These are phyloP conservation scores for Apomyelois bistriatella DNA, from an alignment of 2,888 invertebrate species.

Conservation along the genomic window DNA sequence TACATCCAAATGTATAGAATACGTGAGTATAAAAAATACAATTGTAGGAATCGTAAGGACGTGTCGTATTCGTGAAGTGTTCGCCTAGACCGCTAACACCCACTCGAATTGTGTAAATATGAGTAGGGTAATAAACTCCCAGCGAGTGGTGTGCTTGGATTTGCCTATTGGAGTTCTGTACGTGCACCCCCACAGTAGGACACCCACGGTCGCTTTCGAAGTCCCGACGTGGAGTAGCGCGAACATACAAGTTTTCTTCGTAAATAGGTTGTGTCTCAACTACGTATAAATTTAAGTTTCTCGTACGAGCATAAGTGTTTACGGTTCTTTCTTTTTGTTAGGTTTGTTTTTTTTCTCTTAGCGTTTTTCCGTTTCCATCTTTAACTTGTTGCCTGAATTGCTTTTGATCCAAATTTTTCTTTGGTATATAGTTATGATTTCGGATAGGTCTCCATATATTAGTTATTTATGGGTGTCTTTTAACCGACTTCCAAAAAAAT, in stretches of 20 bases:
- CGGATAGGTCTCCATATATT: too few relatives aligned
- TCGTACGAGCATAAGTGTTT: neutral
- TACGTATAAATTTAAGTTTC: constrained; percentile 21
- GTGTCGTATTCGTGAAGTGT: constrained; percentile 17
- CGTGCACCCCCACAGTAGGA: constrained; percentile 49
- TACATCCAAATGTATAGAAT: neutral
- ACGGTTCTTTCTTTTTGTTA: neutral
- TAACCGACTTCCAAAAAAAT: too few relatives aligned
- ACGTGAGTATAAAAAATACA: neutral
- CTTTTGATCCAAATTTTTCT: too few relatives aligned
- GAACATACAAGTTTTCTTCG: constrained; percentile 58
- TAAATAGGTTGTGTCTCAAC: constrained; percentile 34
- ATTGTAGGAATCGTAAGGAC: neutral
- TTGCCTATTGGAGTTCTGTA: constrained; percentile 67
- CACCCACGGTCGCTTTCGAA: constrained; percentile 26
- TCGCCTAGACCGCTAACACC: constrained; percentile 56
- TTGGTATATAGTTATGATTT: too few relatives aligned
- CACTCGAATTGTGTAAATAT: constrained; percentile 72
- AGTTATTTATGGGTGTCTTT: too few relatives aligned
- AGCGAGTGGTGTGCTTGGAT: constrained; percentile 62
- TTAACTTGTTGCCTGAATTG: too few relatives aligned
- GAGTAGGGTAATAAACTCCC: constrained; percentile 71
- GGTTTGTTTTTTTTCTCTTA: neutral
- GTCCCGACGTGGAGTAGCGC: constrained; percentile 30
- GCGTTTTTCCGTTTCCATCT: too few relatives aligned